phyloP scores from a whole-genome alignment of 2,113 vertebrate species.

The Apteryx owenii region DNA sequence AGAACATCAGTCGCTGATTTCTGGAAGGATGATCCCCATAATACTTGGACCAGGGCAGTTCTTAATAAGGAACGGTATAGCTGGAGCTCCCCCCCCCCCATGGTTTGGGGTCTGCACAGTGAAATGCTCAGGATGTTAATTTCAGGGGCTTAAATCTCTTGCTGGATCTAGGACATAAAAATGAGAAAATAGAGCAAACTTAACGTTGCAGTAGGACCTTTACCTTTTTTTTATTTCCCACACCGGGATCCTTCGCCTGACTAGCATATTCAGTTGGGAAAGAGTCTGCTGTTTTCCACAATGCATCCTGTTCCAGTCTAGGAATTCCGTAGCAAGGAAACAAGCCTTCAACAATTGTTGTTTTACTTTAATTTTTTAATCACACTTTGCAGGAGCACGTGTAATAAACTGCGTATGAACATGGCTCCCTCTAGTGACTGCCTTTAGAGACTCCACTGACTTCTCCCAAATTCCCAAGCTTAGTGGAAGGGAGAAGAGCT shows the following conservation, averaged over 20 bases:
- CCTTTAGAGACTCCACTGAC: neutral
- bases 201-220: neutral
- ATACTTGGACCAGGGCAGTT: neutral
- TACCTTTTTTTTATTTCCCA: neutral
- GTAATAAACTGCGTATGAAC: neutral
- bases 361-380: neutral
- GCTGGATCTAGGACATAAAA: neutral
- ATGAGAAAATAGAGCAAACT: neutral
- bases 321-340: neutral
- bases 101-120: neutral
- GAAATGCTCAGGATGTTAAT: neutral
- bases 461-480: neutral
- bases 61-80: neutral
- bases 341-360: neutral
- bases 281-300: neutral
- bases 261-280: neutral
- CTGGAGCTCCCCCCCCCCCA: neutral
- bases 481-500: neutral
- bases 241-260: neutral
- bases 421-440: conserved; percentile 38
- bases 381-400: neutral
- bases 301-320: neutral
- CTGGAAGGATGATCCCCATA: neutral
- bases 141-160: neutral
- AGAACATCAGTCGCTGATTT: neutral